Evolutionary conservation across 2,888 invertebrate genomes (phyloP).

Genomic region (Pachydiplax longipennis): DNA sequence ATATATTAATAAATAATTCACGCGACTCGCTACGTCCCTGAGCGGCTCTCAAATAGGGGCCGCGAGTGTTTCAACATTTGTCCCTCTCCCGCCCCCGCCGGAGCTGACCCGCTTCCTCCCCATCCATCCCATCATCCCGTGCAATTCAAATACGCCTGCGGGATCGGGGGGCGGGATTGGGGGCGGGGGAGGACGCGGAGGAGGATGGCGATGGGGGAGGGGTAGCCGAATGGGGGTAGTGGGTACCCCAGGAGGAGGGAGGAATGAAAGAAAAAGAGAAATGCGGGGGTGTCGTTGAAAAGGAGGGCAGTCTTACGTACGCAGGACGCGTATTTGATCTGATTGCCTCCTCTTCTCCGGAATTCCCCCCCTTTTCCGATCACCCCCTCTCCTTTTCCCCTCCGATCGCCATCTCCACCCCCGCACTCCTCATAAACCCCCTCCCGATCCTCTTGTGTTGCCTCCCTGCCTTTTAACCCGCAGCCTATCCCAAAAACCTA

Average conservation of each 20-base stretch:
- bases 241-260: neutral
- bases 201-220: neutral
- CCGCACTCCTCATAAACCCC: neutral
- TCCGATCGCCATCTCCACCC: neutral
- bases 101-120: neutral
- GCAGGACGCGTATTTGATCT: slow-evolving; percentile 34
- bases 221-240: neutral
- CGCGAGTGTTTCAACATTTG: slow-evolving; percentile 45
- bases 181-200: neutral
- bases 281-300: neutral
- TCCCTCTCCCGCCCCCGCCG: neutral
- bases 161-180: neutral
- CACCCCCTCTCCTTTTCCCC: neutral
- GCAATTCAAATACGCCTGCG: slow-evolving; percentile 45
- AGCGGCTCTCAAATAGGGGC: slow-evolving; percentile 42
- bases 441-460: neutral
- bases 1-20: slow-evolving; percentile 45
- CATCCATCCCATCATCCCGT: slow-evolving; percentile 34
- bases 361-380: neutral
- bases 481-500: neutral
- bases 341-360: slow-evolving; percentile 16
- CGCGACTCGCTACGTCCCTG: slow-evolving; percentile 30
- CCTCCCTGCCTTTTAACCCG: slow-evolving; percentile 11
- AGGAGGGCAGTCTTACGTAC: neutral
- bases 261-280: neutral